Conservation (phyloP, 2,113 vertebrate genomes). For the Dolichallabes microphthalmus region DNA sequence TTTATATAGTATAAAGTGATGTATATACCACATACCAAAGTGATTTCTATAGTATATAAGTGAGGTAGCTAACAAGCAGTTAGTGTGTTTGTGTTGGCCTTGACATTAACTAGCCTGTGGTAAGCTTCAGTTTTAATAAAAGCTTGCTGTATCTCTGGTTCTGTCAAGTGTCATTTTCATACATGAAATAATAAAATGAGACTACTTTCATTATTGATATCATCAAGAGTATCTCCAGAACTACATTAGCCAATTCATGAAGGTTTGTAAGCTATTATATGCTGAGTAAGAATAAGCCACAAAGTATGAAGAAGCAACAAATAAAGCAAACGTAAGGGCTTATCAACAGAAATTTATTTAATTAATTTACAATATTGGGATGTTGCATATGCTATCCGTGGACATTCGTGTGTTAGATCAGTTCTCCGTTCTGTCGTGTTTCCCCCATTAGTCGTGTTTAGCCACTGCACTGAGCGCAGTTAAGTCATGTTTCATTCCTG, state of each 20-base stretch:
- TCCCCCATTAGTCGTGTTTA: not conserved
- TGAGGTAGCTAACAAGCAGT: not conserved
- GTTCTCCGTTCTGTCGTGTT: not conserved
- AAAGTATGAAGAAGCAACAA: not conserved
- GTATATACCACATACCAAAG: too few species aligned
- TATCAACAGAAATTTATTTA: constrained; percentile 23
- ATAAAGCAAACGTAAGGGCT: not conserved
- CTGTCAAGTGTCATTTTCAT: not conserved
- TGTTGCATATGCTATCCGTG: not conserved
- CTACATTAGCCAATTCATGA: not conserved
- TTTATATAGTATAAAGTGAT: too few species aligned
- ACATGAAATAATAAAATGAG: not conserved
- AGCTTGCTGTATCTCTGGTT: not conserved
- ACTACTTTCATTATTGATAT: not conserved
- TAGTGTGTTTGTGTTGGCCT: not conserved
- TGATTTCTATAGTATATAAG: not conserved
- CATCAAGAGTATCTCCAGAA: not conserved
- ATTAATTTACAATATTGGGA: constrained; percentile 1
- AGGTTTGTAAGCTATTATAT: not conserved
- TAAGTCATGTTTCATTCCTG: not conserved
- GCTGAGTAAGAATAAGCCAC: not conserved
- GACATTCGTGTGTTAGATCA: constrained; percentile 4
- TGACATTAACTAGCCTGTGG: not conserved
- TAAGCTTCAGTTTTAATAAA: not conserved
- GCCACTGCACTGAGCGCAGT: not conserved